phyloP scores from a whole-genome alignment of 2,113 vertebrate genomes.

The Phaethornis superciliosus region DNA sequence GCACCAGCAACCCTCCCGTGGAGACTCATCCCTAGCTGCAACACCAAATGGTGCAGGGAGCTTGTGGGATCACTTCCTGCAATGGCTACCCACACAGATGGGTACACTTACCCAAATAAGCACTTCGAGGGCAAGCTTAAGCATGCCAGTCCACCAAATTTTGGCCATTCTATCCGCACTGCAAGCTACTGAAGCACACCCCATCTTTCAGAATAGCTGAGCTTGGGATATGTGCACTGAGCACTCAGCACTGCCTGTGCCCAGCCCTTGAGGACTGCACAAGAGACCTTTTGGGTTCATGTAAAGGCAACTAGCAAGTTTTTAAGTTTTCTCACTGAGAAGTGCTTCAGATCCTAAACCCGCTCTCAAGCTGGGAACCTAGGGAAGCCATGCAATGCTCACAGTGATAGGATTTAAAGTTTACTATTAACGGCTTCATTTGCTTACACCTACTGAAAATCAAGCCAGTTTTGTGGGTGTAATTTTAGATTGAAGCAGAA shows the following conservation, averaged over 20 bases:
- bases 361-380: neutral
- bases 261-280: neutral
- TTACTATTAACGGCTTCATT: neutral
- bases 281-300: neutral
- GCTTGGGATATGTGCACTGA: neutral
- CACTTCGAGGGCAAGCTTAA: neutral
- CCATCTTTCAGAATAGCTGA: neutral
- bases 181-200: neutral
- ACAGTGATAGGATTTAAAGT: neutral
- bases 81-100: neutral
- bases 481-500: neutral
- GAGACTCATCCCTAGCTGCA: neutral
- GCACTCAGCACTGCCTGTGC: neutral
- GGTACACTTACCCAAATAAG: neutral
- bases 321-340: neutral
- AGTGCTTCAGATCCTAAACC: neutral
- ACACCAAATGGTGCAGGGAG: neutral
- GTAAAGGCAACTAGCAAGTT: neutral
- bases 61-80: neutral
- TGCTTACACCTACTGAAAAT: neutral
- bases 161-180: neutral
- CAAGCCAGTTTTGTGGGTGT: neutral
- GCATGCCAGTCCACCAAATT: neutral
- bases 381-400: neutral
- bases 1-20: neutral